Percentiles rank a stretch among this genome's conserved stretches.
Conservation (phyloP, 2,888 invertebrate genomes). For the Alentia gelatinosa region DNA sequence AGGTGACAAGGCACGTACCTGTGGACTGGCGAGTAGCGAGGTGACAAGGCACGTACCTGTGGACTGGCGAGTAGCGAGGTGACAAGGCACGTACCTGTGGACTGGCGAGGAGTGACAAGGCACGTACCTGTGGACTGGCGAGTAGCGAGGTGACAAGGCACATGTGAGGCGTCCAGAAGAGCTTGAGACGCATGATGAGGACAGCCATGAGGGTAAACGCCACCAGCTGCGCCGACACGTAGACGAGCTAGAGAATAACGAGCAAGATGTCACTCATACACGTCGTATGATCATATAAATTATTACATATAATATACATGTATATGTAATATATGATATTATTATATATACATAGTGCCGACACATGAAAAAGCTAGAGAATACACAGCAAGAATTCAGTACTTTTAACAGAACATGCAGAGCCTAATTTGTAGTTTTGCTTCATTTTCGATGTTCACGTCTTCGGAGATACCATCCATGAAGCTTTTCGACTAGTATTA, state of each 20-base stretch:
- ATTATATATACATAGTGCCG: too few species aligned
- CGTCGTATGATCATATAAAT: too few species aligned
- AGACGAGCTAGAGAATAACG: conserved; percentile 79
- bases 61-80: conserved; percentile 85
- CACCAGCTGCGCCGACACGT: conserved; percentile 87
- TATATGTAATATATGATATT: too few species aligned
- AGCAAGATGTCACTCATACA: background rate
- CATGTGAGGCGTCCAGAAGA: conserved; percentile 89
- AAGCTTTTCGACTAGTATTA: too few species aligned
- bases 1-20: conserved; percentile 82
- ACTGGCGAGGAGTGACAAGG: too few species aligned
- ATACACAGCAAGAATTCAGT: too few species aligned
- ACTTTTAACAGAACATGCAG: too few species aligned
- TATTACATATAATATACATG: too few species aligned
- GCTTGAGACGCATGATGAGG: conserved; percentile 89
- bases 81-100: conserved; percentile 88
- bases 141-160: conserved; percentile 88
- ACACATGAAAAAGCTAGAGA: too few species aligned
- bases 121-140: conserved; percentile 83
- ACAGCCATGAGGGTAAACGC: conserved; percentile 88
- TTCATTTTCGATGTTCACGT: too few species aligned
- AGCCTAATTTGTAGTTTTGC: too few species aligned
- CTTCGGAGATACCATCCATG: too few species aligned
- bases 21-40: conserved; percentile 85
- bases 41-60: conserved; percentile 84